Conservation (phyloP, 2,113 vertebrate species). For the Willisornis vidua region DNA sequence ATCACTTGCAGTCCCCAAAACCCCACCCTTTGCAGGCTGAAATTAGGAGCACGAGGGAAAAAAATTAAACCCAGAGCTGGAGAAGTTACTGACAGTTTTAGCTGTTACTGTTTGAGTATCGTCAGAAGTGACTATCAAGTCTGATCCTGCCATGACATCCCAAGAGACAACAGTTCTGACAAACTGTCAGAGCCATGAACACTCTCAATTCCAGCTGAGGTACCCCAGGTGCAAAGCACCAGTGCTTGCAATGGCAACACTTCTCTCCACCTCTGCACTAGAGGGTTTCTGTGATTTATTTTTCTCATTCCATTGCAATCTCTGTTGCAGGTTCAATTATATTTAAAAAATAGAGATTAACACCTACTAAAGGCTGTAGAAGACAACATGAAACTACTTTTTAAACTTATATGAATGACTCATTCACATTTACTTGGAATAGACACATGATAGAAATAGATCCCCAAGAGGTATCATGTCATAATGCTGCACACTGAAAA, state of each 20-base stretch:
- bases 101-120: not conserved
- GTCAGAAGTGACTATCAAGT: not conserved
- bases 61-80: not conserved
- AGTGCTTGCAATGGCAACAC: accelerated
- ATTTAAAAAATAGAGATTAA: not conserved
- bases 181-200: not conserved
- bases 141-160: not conserved
- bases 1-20: accelerated
- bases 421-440: not conserved
- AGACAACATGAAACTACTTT: not conserved
- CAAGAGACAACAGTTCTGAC: not conserved
- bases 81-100: not conserved
- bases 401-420: not conserved
- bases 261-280: not conserved
- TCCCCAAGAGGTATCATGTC: not conserved
- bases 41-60: not conserved
- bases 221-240: not conserved
- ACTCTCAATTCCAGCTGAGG: not conserved
- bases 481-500: not conserved
- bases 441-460: not conserved
- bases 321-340: not conserved
- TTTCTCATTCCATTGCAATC: not conserved
- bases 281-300: not conserved
- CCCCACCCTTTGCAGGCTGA: not conserved
- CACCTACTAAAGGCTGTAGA: not conserved